A percentile compares a stretch with the other conserved stretches of the same genome.
phyloP scores from a whole-genome alignment of 2,888 invertebrate species.

The Amphipoea oculea region DNA sequence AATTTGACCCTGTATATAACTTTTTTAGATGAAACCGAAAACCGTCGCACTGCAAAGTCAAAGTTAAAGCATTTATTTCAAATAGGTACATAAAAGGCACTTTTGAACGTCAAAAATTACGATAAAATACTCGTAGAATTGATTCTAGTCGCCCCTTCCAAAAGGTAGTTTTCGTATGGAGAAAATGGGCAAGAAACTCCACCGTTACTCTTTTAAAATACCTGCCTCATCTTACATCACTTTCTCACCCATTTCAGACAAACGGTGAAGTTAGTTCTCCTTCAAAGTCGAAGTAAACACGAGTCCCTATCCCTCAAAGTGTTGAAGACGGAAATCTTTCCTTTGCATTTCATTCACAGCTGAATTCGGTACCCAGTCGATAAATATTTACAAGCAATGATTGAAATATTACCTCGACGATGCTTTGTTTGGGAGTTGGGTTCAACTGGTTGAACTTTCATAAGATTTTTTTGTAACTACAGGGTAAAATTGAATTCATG shows the following conservation, averaged over 20 bases:
- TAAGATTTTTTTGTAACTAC: constrained; percentile 6
- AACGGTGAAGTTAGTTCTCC: background rate
- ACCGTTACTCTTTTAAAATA: too few relatives aligned
- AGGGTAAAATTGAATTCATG: too few relatives aligned
- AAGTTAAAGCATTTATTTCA: too few relatives aligned
- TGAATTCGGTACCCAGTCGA: constrained; percentile 9
- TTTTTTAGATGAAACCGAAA: background rate
- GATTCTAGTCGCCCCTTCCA: too few relatives aligned
- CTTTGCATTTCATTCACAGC: constrained; percentile 29
- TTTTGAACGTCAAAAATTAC: too few relatives aligned
- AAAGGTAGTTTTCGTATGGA: too few relatives aligned
- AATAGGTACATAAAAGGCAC: too few relatives aligned
- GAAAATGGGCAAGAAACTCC: too few relatives aligned
- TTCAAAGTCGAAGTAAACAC: background rate
- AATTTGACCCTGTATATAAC: background rate
- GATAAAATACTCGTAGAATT: too few relatives aligned
- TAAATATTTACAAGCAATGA: constrained; percentile 57
- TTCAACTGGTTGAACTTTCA: constrained; percentile 17
- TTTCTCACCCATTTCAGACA: background rate
- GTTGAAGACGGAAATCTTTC: constrained; percentile 24
- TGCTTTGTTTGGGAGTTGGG: constrained; percentile 18
- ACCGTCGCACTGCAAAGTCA: too few relatives aligned
- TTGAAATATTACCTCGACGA: constrained; percentile 54
- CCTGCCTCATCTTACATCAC: background rate
- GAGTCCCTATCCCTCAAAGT: background rate